Evolutionary conservation across 2,113 vertebrate genomes (phyloP).

Genomic region (Clarias magur): DNA sequence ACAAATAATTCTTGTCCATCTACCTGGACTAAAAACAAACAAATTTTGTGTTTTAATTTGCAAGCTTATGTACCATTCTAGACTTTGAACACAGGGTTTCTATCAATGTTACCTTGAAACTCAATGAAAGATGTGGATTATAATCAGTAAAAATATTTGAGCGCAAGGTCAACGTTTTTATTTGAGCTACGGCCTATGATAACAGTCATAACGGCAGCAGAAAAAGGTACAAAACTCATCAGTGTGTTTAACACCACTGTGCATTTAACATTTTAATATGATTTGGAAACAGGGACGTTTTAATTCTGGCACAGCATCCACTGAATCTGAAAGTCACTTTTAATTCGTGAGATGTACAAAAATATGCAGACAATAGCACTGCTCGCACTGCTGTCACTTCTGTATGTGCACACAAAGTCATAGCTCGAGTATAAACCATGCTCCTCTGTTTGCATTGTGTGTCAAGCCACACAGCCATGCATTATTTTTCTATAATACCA

Average conservation of each 20-base stretch:
- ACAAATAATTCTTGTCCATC: not conserved
- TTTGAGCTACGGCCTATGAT: not conserved
- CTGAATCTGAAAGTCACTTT: constrained; percentile 9
- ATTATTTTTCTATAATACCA: not conserved
- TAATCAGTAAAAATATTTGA: not conserved
- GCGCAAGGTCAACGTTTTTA: not conserved
- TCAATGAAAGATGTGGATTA: not conserved
- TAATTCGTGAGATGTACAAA: not conserved
- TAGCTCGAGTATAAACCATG: not conserved
- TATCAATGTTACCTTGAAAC: not conserved
- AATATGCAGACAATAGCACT: not conserved
- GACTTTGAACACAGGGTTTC: not conserved
- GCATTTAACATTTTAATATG: not conserved
- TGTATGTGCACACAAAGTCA: not conserved
- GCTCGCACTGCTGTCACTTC: not conserved
- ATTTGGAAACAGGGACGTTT: not conserved
- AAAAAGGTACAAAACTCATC: not conserved
- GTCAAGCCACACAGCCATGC: not conserved
- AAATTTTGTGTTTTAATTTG: not conserved
- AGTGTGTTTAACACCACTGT: not conserved
- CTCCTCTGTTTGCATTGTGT: not conserved
- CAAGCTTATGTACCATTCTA: not conserved
- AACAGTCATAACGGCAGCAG: not conserved
- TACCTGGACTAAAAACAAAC: not conserved
- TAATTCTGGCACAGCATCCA: not conserved